Conservation (phyloP, 2,888 invertebrate species). For the Rhorus exstirpatorius region DNA sequence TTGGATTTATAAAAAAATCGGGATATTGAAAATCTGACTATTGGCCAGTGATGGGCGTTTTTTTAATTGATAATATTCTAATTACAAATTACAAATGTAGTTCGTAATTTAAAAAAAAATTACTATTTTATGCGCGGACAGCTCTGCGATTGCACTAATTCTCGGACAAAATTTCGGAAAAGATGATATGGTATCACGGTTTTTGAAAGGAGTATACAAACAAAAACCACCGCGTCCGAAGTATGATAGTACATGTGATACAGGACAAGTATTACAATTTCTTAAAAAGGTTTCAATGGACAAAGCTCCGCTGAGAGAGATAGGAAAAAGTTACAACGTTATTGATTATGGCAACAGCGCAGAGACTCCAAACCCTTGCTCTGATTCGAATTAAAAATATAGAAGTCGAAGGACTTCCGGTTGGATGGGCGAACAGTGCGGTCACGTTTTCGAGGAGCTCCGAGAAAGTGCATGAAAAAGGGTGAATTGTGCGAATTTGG, state of each 20-base stretch:
- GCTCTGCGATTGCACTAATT: slow-evolving; percentile 39
- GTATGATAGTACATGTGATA: slow-evolving; percentile 48
- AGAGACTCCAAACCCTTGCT: slow-evolving; percentile 29
- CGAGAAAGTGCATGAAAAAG: too few species aligned
- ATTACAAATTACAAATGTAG: too few species aligned
- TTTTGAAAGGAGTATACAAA: slow-evolving; percentile 28
- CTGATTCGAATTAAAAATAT: slow-evolving; percentile 35
- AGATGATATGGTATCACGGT: slow-evolving; percentile 26
- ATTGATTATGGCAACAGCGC: slow-evolving; percentile 28
- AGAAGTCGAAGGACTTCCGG: slow-evolving; percentile 13
- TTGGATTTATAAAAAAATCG: too few species aligned
- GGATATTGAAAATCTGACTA: too few species aligned
- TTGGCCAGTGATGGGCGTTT: too few species aligned
- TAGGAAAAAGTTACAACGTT: slow-evolving; percentile 32
- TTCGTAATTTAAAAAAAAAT: too few species aligned
- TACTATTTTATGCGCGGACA: slow-evolving; percentile 24
- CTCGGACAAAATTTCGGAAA: slow-evolving; percentile 24
- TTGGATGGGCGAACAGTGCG: too few species aligned
- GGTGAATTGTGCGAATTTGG: too few species aligned
- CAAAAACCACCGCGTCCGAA: slow-evolving; percentile 31
- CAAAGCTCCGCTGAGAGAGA: slow-evolving; percentile 16
- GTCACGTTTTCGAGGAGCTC: too few species aligned
- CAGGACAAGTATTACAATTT: slow-evolving; percentile 26
- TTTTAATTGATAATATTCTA: neutral
- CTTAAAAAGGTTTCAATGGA: slow-evolving; percentile 28